phyloP scores from a whole-genome alignment of 1,140 invertebrate species.

The Copidosoma floridanum region DNA sequence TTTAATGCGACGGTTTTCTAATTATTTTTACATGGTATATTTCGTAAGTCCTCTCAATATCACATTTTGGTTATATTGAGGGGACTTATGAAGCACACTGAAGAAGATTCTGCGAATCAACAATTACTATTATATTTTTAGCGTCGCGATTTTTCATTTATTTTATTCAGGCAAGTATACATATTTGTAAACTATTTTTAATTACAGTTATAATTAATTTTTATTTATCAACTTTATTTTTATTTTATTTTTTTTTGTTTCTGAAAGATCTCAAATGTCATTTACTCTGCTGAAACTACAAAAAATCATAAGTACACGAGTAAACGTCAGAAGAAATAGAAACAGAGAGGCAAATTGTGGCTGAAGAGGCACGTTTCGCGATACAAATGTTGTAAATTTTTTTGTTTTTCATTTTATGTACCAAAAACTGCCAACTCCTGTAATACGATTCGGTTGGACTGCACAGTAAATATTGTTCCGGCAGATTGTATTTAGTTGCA shows the following conservation, averaged over 20 bases:
- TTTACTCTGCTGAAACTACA: neutral
- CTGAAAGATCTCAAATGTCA: neutral
- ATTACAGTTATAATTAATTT: neutral
- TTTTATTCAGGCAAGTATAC: neutral
- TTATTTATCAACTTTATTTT: neutral
- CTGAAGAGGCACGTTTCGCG: slow-evolving; percentile 40
- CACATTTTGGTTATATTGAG: neutral
- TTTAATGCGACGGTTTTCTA: too few species aligned
- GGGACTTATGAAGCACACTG: neutral
- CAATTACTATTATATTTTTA: too few species aligned
- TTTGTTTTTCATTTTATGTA: neutral
- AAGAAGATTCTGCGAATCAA: too few species aligned
- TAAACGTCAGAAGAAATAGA: too few species aligned
- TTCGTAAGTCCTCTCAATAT: neutral
- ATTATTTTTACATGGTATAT: neutral
- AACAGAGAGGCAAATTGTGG: slow-evolving; percentile 36
- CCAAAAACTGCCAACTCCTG: neutral
- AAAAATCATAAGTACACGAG: neutral
- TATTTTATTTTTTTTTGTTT: neutral
- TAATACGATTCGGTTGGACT: slow-evolving; percentile 36
- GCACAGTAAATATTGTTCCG: slow-evolving; percentile 36
- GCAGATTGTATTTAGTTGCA: slow-evolving; percentile 36
- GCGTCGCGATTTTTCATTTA: neutral
- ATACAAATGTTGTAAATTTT: too few species aligned
- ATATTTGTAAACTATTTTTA: neutral